A percentile compares a stretch with the other conserved stretches of the same genome.
These are phyloP conservation scores for Tragelaphus eurycerus DNA, from an alignment of 2,797 vertebrate genomes.

Conservation along the genomic window DNA sequence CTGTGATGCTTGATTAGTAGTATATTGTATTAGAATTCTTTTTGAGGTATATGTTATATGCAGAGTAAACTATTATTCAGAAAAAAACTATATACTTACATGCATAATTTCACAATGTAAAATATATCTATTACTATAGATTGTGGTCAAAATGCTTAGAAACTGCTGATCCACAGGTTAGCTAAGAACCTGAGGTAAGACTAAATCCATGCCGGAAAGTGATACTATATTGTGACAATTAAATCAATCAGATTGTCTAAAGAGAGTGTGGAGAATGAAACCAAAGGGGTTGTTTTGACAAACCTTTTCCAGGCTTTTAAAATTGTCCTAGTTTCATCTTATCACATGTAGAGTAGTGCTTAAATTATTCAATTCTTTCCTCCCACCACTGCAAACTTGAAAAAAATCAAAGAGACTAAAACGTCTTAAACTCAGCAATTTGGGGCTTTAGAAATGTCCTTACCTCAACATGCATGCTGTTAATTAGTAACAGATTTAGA, in stretches of 20 bases:
- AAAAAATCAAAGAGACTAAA: slow-evolving; percentile 77
- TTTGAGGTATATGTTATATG: slow-evolving; percentile 17
- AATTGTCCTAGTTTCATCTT: slow-evolving; percentile 56
- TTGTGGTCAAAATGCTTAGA: background rate
- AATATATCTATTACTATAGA: background rate
- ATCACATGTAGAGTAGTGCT: slow-evolving; percentile 55
- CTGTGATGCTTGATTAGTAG: slow-evolving; percentile 33
- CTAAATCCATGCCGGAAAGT: background rate
- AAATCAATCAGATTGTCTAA: background rate
- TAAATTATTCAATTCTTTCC: slow-evolving; percentile 77
- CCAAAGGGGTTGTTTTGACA: slow-evolving; percentile 42
- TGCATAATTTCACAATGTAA: background rate
- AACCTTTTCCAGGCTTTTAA: slow-evolving; percentile 58
- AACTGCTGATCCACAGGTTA: background rate
- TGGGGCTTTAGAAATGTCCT: slow-evolving; percentile 75
- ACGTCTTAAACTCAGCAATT: slow-evolving; percentile 81
- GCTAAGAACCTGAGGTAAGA: background rate
- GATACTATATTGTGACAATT: background rate
- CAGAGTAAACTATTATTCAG: slow-evolving; percentile 38
- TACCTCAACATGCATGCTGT: slow-evolving; percentile 77
- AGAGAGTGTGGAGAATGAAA: slow-evolving; percentile 26
- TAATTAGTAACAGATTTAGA: slow-evolving; percentile 80
- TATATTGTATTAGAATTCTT: slow-evolving; percentile 46
- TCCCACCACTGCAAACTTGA: slow-evolving; percentile 69
- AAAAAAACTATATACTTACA: background rate